These are phyloP conservation scores for Magallana ariakensis DNA, from an alignment of 1,140 invertebrate genomes.

Conservation along the genomic window DNA sequence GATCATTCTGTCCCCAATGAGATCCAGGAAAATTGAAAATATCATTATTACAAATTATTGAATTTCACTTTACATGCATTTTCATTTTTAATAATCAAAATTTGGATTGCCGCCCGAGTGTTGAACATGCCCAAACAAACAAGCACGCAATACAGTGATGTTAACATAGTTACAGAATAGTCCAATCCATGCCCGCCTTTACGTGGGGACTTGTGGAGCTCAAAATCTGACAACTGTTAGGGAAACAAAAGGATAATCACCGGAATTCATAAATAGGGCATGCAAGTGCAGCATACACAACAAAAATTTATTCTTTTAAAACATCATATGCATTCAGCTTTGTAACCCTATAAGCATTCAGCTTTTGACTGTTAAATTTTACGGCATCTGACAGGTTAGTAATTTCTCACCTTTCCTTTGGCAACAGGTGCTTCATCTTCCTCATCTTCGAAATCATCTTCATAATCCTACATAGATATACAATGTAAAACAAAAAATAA, in stretches of 20 bases:
- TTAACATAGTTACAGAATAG: slow-evolving; percentile 62
- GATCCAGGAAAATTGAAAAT: too few species aligned
- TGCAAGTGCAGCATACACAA: not conserved
- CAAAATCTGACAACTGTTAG: slow-evolving; percentile 28
- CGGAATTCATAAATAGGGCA: not conserved
- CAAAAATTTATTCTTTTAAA: too few species aligned
- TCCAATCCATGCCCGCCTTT: slow-evolving; percentile 51
- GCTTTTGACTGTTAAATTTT: not conserved
- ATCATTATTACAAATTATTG: too few species aligned
- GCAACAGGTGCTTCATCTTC: slow-evolving; percentile 59
- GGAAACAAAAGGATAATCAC: not conserved
- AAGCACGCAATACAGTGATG: not conserved
- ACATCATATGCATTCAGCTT: too few species aligned
- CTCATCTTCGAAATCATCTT: slow-evolving; percentile 75
- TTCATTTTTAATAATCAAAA: too few species aligned
- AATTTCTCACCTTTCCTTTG: slow-evolving; percentile 17
- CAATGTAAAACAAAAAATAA: too few species aligned
- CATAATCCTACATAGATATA: slow-evolving; percentile 68
- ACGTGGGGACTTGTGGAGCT: not conserved
- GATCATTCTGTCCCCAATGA: too few species aligned
- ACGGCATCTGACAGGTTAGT: not conserved
- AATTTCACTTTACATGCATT: too few species aligned
- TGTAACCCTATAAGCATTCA: too few species aligned
- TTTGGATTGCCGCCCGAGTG: slow-evolving; percentile 3
- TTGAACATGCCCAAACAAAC: not conserved